Base-by-base conservation (phyloP, 2,113 vertebrate genomes). In the Danionella cerebrum region DNA sequence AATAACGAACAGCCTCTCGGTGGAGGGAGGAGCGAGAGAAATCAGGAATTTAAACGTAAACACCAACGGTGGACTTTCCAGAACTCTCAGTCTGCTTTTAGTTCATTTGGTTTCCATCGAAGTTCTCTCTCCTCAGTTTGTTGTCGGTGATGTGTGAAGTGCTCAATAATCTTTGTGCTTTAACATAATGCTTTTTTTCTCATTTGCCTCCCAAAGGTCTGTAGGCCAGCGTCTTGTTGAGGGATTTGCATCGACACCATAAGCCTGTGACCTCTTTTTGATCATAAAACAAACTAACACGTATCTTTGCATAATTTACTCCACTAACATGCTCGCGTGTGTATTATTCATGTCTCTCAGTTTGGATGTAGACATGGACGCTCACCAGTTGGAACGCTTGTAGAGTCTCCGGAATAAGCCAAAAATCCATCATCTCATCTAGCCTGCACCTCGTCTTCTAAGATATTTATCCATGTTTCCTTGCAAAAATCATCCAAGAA, bases 61-160 rank as follows among this genome's bases (percentile, higher is more conserved):
- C 53, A 57, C 41, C 29, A 24, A 29, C 36, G 59, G 21, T 19
- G 36, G 24, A 5, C 31, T 29, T 36, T 63, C 29, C 59, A 14
- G 18, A 63, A 36, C 18, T 48, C 31, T 25, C 24, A 41, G 55
- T 45, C 27, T 63, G 41, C 19, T 22, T 48, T 63, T 27, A 11
- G 19, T 63, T 45, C 22, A 47, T 21, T 62, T 6, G 3, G 5
- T 36, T 63, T 63, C 29, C 22, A 18, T 63, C 35, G 12, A 63
- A 48, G 36, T 48, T 35, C 18, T 63, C 42, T 31, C 41, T 45
- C 41, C 58, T 62, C 58, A 29, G 8, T 63, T 14, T 35, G 7
- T 63, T 36, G 44, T 63, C 44, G 33, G 59, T 48, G 59, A 47
- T 63, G 59, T 27, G 44, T 48, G 59, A 60, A 45, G 44, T 48